These are phyloP conservation scores for Sinocyclocheilus anshuiensis DNA, from an alignment of 2,113 vertebrate genomes.

Conservation along the genomic window DNA sequence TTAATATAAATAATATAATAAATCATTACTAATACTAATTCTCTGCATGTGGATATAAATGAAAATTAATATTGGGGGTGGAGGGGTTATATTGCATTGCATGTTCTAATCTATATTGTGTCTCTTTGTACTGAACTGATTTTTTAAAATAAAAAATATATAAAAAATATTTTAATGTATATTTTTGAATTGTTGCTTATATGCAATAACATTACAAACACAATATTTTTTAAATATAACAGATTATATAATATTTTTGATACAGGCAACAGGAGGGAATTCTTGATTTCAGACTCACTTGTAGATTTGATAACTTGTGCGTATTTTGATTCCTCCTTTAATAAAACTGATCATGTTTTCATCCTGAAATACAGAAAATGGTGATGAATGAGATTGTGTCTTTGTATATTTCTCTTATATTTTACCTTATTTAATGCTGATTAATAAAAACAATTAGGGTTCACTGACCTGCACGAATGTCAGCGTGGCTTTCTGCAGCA, in stretches of 20 bases:
- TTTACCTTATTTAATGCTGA: too few species aligned
- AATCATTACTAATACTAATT: too few species aligned
- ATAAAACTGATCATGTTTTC: conserved; percentile 99
- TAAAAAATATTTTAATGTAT: too few species aligned
- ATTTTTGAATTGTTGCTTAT: background rate
- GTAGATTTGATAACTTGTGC: conserved; percentile 96
- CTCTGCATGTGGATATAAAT: too few species aligned
- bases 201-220: background rate
- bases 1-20: too few species aligned
- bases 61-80: too few species aligned
- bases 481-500: conserved; percentile 93
- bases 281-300: conserved; percentile 79
- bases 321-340: conserved; percentile 94
- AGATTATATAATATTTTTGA: background rate
- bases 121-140: too few species aligned
- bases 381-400: background rate
- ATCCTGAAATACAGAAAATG: conserved; percentile 78
- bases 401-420: too few species aligned
- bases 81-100: too few species aligned
- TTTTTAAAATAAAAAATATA: too few species aligned
- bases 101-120: too few species aligned
- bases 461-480: conserved; percentile 90
- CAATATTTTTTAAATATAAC: background rate
- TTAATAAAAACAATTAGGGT: too few species aligned
- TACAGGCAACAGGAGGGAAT: background rate